Base-by-base conservation (phyloP, 2,797 vertebrate species). In the Pantherophis alleghaniensis region DNA sequence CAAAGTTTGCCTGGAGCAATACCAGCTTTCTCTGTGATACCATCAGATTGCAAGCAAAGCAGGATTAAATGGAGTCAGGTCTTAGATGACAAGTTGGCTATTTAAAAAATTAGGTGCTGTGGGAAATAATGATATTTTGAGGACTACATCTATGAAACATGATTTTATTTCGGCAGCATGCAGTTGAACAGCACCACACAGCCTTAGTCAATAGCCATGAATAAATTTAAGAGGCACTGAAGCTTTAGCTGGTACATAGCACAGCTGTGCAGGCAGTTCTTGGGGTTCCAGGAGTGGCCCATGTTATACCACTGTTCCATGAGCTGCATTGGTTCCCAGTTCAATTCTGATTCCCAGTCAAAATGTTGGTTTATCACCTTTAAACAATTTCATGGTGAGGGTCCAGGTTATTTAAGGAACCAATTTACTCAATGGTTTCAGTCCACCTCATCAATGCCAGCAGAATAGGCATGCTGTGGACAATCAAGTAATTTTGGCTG, bases 81-180 rank as follows among this genome's bases (percentile, higher is more conserved):
- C 32, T 92, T 90, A 87, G 60, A 69, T 74, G 60, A 90, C 87
- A 92, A 93, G 83, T 74, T 88, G 79, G 26, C 61, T 37, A 0
- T 24, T 22, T 51, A 51, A 18, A 74, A 47, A 10, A 87, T 3
- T 3, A 7, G 20, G 32, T 89, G 32, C 32, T 83, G 28, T 88
- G 86, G 32, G n/a, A 94, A 94, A 83, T 94, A 57, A 93, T 86
- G 87, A 92, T 74, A 90, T 90, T 91, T 93, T 86, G 86, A 89
- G 66, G 66, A 9, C 66, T 91, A 83, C 16, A 88, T 91, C 92
- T 88, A 16, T 88, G 63, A 88, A 83, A 7, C 18, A 16, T 26
- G 28, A 16, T 42, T 91, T 83, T 59, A 26, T 88, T 93, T 88
- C 47, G 24, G 14, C 28, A 47, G n/a, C 51, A 14, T 88, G 42